Evolutionary conservation across 92 coral and sea anemone genomes (phyloP), one percentile per base, ranked within the genome.

Genomic region (Parazoanthus swiftii): DNA sequence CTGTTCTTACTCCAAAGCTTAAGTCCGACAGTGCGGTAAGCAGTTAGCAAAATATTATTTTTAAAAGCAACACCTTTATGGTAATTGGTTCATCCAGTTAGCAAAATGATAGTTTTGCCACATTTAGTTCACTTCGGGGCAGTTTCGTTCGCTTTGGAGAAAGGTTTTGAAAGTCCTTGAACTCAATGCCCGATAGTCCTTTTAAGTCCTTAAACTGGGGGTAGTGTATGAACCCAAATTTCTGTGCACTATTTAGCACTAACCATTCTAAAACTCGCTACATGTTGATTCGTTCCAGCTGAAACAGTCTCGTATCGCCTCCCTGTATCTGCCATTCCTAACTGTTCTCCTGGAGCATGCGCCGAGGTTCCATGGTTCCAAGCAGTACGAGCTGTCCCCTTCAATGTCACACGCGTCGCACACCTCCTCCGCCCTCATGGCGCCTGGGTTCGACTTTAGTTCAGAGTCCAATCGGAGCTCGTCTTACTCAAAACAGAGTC

Each of bases 361-460:
- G 66, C 97, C 98, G 56, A 92, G 99, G 79, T 97, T 97, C 91
- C 99, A 95, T 76, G 99, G 99, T 91, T 93, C 95, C 91, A 95
- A 95, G 85, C 90, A 87, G 76, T 86, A 93, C 80, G 98, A 93
- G 39, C 83, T 95, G 75, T 91, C 94, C 15, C 93, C 92, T 88
- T 94, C 94, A 35, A 80, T 84, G 65, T 89, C 92, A 8, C 93
- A 89, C 8, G 80, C 88, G 68, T 93, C 98, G 68, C 98, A 93
- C 89, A 85, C 98, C 79, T 91, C 96, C 80, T 92, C 96, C 18
- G 86, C 89, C 11, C 86, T 88, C 88, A 86, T 79, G 75, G 92
- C 87, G 35, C 90, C 92, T 6, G 91, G 89, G 73, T 85, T 88
- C 78, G 98, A 93, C 56, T 91, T 90, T 20, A 85, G 90, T 10